phyloP scores from a whole-genome alignment of 2,888 invertebrate genomes.

The Drosophila neotestacea region DNA sequence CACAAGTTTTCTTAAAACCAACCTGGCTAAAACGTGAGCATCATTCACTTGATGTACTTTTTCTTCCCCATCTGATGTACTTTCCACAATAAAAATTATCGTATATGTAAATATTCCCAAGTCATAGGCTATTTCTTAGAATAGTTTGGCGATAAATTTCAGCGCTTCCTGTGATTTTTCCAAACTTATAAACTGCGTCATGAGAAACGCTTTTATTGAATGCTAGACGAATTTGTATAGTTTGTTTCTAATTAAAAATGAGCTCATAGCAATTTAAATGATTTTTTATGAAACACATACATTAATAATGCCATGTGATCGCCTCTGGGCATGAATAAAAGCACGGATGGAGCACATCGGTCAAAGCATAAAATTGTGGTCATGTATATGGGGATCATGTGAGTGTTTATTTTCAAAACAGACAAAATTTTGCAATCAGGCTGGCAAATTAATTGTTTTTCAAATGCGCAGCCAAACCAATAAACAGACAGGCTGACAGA shows the following conservation, averaged over 20 bases:
- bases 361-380: slow-evolving; percentile 74
- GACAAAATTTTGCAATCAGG: slow-evolving; percentile 61
- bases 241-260: slow-evolving; percentile 76
- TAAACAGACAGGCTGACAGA: slow-evolving; percentile 26
- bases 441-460: slow-evolving; percentile 75
- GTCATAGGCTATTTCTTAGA: slow-evolving; percentile 7
- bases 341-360: slow-evolving; percentile 60
- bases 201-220: slow-evolving; percentile 34
- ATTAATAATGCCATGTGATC: slow-evolving; percentile 46
- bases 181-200: slow-evolving; percentile 45
- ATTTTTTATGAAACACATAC: slow-evolving; percentile 15
- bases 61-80: slow-evolving; percentile 1
- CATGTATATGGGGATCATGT: slow-evolving; percentile 67
- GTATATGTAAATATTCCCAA: background rate
- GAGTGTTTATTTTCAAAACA: slow-evolving; percentile 73
- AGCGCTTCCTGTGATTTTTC: slow-evolving; percentile 36
- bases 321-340: slow-evolving; percentile 2
- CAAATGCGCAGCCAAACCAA: slow-evolving; percentile 71
- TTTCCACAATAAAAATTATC: slow-evolving; percentile 15
- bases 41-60: slow-evolving; percentile 7
- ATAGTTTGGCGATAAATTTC: slow-evolving; percentile 33
- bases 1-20: slow-evolving; percentile 52
- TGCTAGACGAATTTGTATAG: slow-evolving; percentile 20
- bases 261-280: slow-evolving; percentile 59
- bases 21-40: slow-evolving; percentile 4